Conservation (phyloP, 2,113 vertebrate genomes). For the Ceuthmochares aereus region DNA sequence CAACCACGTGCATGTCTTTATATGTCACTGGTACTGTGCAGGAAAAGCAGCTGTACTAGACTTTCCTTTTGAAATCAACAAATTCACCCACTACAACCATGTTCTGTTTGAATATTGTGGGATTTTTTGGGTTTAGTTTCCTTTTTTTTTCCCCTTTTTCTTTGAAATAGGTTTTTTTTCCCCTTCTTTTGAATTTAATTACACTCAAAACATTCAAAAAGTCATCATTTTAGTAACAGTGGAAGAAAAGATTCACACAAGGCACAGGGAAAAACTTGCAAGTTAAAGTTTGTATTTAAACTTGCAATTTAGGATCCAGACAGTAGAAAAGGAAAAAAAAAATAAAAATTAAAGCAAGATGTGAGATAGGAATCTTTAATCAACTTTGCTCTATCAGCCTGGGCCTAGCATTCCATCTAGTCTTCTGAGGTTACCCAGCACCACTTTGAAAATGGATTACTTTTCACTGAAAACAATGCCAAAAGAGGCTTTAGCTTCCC, state of each 20-base stretch:
- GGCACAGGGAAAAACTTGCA: not conserved
- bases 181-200: not conserved
- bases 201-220: not conserved
- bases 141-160: not conserved
- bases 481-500: conserved; percentile 28
- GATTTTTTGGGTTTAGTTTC: not conserved
- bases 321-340: conserved; percentile 44
- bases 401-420: conserved; percentile 20
- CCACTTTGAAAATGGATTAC: conserved; percentile 69
- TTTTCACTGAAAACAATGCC: conserved; percentile 68
- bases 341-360: conserved; percentile 60
- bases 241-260: not conserved
- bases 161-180: not conserved
- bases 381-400: conserved; percentile 13
- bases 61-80: not conserved
- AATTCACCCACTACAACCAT: not conserved
- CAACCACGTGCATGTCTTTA: not conserved
- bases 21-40: fast-evolving
- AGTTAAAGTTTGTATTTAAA: not conserved
- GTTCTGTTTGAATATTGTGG: not conserved
- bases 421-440: conserved; percentile 62
- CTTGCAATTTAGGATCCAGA: conserved; percentile 14
- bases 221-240: not conserved
- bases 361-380: conserved; percentile 71
- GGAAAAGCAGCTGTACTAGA: not conserved